Base-by-base conservation (phyloP, 2,888 invertebrate species). In the Galeopsomyia nigrocyanea region DNA sequence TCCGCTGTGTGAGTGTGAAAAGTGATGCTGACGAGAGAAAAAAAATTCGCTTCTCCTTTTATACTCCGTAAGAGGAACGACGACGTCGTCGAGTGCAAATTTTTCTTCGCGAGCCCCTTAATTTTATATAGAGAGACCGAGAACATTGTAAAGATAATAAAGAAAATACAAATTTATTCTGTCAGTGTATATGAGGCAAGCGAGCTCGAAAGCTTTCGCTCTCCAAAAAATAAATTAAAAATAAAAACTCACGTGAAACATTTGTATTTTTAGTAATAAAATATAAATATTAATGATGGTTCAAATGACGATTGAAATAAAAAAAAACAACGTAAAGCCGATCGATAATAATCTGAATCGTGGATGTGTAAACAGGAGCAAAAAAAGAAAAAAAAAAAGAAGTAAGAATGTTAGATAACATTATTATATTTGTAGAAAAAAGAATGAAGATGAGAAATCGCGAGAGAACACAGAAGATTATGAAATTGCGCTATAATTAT, bases 191-290 rank as follows among this genome's bases (percentile, higher is more conserved):
- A 5, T 47, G 76, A 76, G 74, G 69, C 74, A 78, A 39, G 39
- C 39, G 10, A 39, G 26, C 82, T 81, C 79, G 80, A 80, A 80
- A 79, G 79, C 79, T 26, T 26, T 26, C 5, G 26, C 26, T 26
- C 26, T 26, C 26, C 26, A 26, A 26, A 26, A 26, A n/a, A 3
- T 2, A 26, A 26, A 3, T 26, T 26, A 26, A 26, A 26, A 26
- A 26, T 3, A 9, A 9, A 39, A 39, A 50, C 14, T 47, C 78
- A 81, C 78, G 80, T 79, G 78, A 80, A 82, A 83, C 80, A 84
- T 85, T 85, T 85, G 85, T 86, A 85, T 84, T 85, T 86, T 85
- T 84, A 85, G 84, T 85, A 86, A 84, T 85, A 79, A 78, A 78
- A 80, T 81, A 82, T 81, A 83, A 82, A 82, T 83, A 84, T 80